Conservation (phyloP, 2,797 vertebrate species). For the Lagodon rhomboides region DNA sequence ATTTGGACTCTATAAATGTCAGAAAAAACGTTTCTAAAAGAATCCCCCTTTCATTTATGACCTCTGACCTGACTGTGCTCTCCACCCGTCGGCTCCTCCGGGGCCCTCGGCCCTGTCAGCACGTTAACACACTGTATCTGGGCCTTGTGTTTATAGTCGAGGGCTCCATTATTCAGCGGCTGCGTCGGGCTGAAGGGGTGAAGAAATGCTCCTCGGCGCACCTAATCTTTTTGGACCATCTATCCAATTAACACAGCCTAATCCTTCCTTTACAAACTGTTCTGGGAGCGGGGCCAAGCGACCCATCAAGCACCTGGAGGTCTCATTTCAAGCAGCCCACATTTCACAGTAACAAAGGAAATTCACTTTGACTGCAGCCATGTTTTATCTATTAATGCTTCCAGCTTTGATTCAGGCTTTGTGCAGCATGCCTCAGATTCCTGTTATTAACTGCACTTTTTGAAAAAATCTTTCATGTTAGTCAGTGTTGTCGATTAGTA, state of each 20-base stretch:
- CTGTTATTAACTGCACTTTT: background rate
- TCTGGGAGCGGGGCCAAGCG: constrained; percentile 72
- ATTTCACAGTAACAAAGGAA: constrained; percentile 44
- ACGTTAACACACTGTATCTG: constrained; percentile 58
- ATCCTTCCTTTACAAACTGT: constrained; percentile 76
- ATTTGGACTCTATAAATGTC: background rate
- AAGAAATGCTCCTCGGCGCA: constrained; percentile 53
- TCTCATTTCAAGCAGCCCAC: constrained; percentile 36
- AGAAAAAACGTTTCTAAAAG: background rate
- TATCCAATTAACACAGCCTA: constrained; percentile 79
- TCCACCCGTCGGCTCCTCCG: constrained; percentile 21
- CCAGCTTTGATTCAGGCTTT: constrained; percentile 9
- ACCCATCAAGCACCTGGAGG: constrained; percentile 57
- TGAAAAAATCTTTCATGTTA: background rate
- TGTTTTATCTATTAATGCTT: constrained; percentile 11
- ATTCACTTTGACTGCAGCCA: constrained; percentile 19
- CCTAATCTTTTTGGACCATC: constrained; percentile 76
- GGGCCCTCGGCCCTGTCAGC: constrained; percentile 53
- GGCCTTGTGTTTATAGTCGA: constrained; percentile 55
- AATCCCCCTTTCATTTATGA: constrained; percentile 2
- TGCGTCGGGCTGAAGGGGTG: constrained; percentile 18
- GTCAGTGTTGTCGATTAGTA: background rate
- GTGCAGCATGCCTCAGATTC: constrained; percentile 12
- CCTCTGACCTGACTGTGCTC: constrained; percentile 21
- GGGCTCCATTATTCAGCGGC: constrained; percentile 46